Evolutionary conservation across 2,113 vertebrate genomes (phyloP), one percentile per base, ranked within the genome.

Genomic region (Choloepus hoffmanni): DNA sequence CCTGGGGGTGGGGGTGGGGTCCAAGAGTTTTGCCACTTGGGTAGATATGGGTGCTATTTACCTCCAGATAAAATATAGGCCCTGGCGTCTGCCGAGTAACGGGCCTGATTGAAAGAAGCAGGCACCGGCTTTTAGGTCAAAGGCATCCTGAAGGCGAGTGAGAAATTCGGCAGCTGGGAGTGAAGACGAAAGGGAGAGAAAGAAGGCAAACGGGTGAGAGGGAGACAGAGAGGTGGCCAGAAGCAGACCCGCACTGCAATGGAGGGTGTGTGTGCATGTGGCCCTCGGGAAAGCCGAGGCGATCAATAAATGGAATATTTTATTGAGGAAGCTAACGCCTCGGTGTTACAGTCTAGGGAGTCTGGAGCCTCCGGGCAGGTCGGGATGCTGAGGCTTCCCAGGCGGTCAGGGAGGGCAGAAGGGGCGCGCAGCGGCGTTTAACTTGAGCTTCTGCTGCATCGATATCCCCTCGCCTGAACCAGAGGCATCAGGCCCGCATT

Each of bases 381-480:
- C 0, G 0, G n/a, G 84, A 84, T 84, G 33, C 45, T 55, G 55
- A 50, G 45, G 70, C 28, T 81, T 88, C 67, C 16, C 2, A 82
- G 63, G 55, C 15, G 3, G 3, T 33, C 26, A 0, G 16, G 87
- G 70, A 90, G 43, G 50, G 48, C n/a, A 8, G 33, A 48, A 36
- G 21, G 62, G 50, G 73, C 63, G 53, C 21, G n/a, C 21, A 24
- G 53, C 81, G 43, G 86, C 62, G 16, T 96, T 95, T 92, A 96
- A 97, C 97, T 97, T 85, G 95, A 95, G 97, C n/a, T 95, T 96
- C 92, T 85, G 79, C 90, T 5, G 62, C 48, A 53, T 11, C 4
- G 53, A 5, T 23, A 68, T 74, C 68, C 63, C 89, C 63, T 68
- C 0, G 0, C 58, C 53, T 9, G 12, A 85, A 76, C 30, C 53